A percentile compares a stretch with the other conserved stretches of the same genome.
Conservation (phyloP, 1,140 invertebrate genomes). For the honey bee (Apis mellifera) region DNA sequence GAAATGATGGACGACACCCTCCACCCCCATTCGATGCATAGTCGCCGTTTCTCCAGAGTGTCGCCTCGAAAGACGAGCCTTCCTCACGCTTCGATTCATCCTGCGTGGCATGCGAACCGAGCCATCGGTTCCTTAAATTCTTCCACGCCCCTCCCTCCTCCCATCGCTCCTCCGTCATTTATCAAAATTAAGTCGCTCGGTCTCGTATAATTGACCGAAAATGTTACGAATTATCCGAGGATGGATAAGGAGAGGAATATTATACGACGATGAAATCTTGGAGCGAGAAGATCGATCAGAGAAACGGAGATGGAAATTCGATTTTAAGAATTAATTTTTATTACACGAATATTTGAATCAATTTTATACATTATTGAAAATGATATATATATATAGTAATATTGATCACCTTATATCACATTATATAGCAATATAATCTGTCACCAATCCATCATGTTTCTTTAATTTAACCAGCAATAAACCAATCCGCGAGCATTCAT, state of each 20-base stretch:
- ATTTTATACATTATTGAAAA: no score
- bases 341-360: neutral
- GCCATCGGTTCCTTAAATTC: conserved; percentile 79
- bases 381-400: no score
- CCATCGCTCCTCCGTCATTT: conserved; percentile 62
- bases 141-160: conserved; percentile 51
- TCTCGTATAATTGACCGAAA: conserved; percentile 57
- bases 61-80: conserved; percentile 59
- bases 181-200: conserved; percentile 77
- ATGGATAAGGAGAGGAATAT: neutral
- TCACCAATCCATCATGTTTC: conserved; percentile 18
- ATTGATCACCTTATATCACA: no score
- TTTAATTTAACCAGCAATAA: conserved; percentile 50
- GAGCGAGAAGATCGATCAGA: neutral
- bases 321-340: neutral
- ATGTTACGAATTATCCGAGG: conserved; percentile 39
- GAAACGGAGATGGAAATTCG: neutral
- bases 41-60: conserved; percentile 33
- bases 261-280: conserved; percentile 11
- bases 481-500: conserved; percentile 30
- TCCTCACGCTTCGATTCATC: conserved; percentile 70
- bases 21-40: conserved; percentile 49
- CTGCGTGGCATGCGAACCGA: conserved; percentile 71
- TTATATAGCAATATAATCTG: no score
- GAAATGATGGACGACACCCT: conserved; percentile 77